A percentile compares a stretch with the other conserved stretches of the same genome.
These are phyloP conservation scores for Zelostemma sp. DNA, from an alignment of 1,140 invertebrate genomes.

Conservation along the genomic window DNA sequence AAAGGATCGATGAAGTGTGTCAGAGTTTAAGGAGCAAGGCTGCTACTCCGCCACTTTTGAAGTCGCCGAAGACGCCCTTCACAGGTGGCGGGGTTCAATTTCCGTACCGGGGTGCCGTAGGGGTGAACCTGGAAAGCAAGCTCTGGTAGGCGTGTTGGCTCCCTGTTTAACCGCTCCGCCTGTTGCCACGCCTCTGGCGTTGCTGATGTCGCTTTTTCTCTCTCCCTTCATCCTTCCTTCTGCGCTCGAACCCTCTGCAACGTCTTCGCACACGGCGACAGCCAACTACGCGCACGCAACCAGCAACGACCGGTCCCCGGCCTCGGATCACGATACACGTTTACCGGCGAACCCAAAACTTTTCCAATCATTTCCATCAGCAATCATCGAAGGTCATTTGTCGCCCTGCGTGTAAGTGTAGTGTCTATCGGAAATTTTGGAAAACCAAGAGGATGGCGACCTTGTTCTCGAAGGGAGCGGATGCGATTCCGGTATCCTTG, in stretches of 20 bases:
- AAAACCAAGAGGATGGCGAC: no score
- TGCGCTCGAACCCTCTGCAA: slow-evolving; percentile 25
- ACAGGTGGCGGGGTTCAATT: slow-evolving; percentile 46
- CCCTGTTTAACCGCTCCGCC: slow-evolving; percentile 20
- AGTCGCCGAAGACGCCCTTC: slow-evolving; percentile 41
- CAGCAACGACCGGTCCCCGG: slow-evolving; percentile 4
- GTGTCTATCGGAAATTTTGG: no score
- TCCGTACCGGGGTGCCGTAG: slow-evolving; percentile 27
- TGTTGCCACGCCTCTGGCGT: slow-evolving; percentile 31
- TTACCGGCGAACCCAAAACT: background rate
- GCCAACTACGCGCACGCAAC: slow-evolving; percentile 8
- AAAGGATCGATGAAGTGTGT: slow-evolving; percentile 44
- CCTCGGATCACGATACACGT: background rate
- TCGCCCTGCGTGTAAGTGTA: no score
- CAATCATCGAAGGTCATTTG: no score
- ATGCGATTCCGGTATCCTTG: no score
- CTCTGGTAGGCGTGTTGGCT: slow-evolving; percentile 16
- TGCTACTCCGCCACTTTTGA: slow-evolving; percentile 47
- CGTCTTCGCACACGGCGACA: slow-evolving; percentile 13
- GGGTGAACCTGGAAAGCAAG: slow-evolving; percentile 11
- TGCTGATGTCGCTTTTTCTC: slow-evolving; percentile 23
- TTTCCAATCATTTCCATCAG: no score
- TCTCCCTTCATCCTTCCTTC: slow-evolving; percentile 30
- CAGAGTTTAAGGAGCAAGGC: slow-evolving; percentile 43
- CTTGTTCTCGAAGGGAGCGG: no score